Evolutionary conservation across 2,113 vertebrate species (phyloP).

Genomic region (Takifugu flavidus): DNA sequence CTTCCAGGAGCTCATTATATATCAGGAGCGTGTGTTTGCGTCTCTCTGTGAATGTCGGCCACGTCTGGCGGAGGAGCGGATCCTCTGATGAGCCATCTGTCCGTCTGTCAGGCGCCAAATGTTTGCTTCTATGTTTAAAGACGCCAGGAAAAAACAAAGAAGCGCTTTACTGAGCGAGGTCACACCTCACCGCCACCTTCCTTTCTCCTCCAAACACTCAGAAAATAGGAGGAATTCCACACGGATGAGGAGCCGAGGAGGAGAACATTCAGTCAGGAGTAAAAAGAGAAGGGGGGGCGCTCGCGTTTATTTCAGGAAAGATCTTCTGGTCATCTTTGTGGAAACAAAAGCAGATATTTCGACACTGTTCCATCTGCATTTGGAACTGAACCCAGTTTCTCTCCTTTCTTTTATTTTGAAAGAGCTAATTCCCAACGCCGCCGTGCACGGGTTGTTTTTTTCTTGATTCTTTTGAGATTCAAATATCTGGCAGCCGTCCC

Average conservation of each 20-base stretch:
- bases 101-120: constrained; percentile 34
- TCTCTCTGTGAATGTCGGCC: constrained; percentile 1
- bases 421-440: background rate
- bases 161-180: background rate
- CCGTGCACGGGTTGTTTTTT: background rate
- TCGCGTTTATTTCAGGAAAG: background rate
- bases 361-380: background rate
- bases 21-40: constrained; percentile 23
- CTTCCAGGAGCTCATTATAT: constrained; percentile 29
- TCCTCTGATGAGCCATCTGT: constrained; percentile 53
- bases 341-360: background rate
- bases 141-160: constrained; percentile 21
- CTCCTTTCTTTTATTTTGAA: background rate
- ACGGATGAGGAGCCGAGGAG: background rate
- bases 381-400: background rate
- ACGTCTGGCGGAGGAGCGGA: constrained; percentile 25
- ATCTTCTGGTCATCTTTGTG: background rate
- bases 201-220: background rate
- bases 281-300: too few species aligned
- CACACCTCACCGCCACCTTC: background rate
- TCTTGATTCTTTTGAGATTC: background rate
- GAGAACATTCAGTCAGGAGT: too few species aligned
- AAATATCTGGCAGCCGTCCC: background rate
- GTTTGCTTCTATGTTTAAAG: constrained; percentile 28
- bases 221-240: background rate